These are phyloP conservation scores for Ceuthmochares aereus DNA, from an alignment of 2,113 vertebrate species.

Conservation along the genomic window DNA sequence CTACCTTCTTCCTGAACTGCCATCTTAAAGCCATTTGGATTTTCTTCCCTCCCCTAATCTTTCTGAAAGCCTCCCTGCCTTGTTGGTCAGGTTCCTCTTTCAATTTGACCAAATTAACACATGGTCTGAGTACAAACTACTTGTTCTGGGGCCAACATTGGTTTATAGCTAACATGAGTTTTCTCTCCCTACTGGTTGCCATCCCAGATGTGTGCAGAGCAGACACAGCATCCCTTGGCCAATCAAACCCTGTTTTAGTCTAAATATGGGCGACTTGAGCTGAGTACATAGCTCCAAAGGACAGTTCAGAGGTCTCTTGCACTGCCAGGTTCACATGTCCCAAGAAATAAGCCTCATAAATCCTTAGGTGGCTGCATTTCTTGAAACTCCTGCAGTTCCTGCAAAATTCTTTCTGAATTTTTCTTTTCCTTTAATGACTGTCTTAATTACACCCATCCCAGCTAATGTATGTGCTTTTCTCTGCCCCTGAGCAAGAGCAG, in stretches of 20 bases:
- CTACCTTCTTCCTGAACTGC: neutral
- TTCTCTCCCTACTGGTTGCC: neutral
- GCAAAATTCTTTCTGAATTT: neutral
- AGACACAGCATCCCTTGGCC: neutral
- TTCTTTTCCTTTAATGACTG: neutral
- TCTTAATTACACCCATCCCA: neutral
- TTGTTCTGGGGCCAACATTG: neutral
- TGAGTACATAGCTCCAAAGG: neutral
- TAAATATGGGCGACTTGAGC: rapidly evolving
- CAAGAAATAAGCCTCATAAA: neutral
- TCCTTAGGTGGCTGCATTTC: neutral
- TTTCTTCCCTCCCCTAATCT: neutral
- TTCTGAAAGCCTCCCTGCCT: neutral
- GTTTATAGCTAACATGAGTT: neutral
- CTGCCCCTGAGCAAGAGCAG: neutral
- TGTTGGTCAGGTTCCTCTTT: neutral
- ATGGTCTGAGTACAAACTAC: neutral
- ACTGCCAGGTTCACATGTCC: neutral
- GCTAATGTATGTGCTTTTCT: neutral
- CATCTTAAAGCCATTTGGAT: neutral
- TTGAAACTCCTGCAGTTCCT: neutral
- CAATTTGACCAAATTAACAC: neutral
- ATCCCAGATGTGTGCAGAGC: neutral
- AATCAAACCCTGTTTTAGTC: neutral
- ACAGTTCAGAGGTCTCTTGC: neutral